Evolutionary conservation across 2,888 invertebrate species (phyloP).

Genomic region (Marronus borbonicus): DNA sequence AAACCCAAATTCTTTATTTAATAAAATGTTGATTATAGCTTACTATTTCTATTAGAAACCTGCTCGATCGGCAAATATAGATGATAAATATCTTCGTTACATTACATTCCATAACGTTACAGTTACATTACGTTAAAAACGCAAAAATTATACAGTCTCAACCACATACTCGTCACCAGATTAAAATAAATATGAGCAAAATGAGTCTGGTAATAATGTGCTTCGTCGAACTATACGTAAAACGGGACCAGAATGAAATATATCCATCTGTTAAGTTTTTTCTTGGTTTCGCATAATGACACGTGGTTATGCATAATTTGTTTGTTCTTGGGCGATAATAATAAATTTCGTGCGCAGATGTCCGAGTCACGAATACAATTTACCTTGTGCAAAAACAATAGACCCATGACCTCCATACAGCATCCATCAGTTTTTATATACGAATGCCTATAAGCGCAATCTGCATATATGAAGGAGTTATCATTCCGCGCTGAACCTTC

Average conservation of each 20-base stretch:
- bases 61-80: too few relatives aligned
- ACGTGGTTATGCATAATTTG: conserved; percentile 21
- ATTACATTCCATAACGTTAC: too few relatives aligned
- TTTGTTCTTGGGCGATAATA: conserved; percentile 22
- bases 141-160: too few relatives aligned
- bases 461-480: conserved; percentile 9
- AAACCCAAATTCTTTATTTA: too few relatives aligned
- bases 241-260: neutral
- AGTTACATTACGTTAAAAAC: too few relatives aligned
- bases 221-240: too few relatives aligned
- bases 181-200: neutral
- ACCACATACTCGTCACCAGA: neutral
- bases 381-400: conserved; percentile 17
- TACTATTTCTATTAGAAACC: too few relatives aligned
- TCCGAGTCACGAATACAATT: conserved; percentile 28
- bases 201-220: neutral
- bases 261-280: neutral
- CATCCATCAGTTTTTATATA: conserved; percentile 30
- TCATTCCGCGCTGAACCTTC: conserved; percentile 15
- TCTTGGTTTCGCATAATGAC: conserved; percentile 3
- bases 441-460: neutral
- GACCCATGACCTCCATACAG: conserved; percentile 18
- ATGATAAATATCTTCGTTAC: too few relatives aligned
- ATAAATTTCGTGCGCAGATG: conserved; percentile 12
- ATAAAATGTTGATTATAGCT: too few relatives aligned